A percentile compares a stretch with the other conserved stretches of the same genome.
Conservation (phyloP, 1,140 invertebrate genomes). For the Notospermus geniculatus region DNA sequence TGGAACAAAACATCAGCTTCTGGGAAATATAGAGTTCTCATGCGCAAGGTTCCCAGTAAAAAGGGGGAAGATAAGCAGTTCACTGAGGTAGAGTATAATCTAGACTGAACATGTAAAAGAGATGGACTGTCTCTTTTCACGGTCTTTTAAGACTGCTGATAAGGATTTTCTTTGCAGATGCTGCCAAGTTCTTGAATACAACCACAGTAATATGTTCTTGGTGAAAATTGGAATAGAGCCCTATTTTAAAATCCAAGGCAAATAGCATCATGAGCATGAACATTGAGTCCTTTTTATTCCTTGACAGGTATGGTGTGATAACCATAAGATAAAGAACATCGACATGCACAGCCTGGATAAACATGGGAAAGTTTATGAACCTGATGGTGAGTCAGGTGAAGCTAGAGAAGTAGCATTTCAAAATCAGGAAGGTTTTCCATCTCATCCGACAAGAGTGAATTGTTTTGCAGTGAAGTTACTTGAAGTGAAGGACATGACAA, state of each 20-base stretch:
- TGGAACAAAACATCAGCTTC: conserved; percentile 47
- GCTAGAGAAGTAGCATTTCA: too few species aligned
- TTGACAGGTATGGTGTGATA: conserved; percentile 39
- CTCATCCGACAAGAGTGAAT: too few species aligned
- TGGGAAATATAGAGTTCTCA: conserved; percentile 36
- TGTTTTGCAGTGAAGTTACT: too few species aligned
- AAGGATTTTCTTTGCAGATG: not conserved
- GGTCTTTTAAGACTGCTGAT: too few species aligned
- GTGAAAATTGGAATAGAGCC: too few species aligned
- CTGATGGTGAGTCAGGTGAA: conserved; percentile 40
- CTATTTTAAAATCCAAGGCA: too few species aligned
- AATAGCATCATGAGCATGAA: too few species aligned
- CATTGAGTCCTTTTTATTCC: too few species aligned
- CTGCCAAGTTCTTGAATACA: not conserved
- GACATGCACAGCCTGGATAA: conserved; percentile 35
- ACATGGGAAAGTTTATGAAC: conserved; percentile 47
- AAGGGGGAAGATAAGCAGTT: conserved; percentile 53
- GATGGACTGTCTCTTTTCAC: too few species aligned
- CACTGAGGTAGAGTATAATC: conserved; percentile 50
- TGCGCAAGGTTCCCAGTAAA: conserved; percentile 38
- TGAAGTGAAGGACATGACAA: too few species aligned
- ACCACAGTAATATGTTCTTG: not conserved
- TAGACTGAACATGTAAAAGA: too few species aligned
- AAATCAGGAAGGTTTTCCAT: too few species aligned
- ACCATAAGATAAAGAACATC: conserved; percentile 36